Percentiles rank a stretch among this genome's conserved stretches.
phyloP scores from a whole-genome alignment of 2,888 invertebrate genomes.

The Steinernema carpocapsae region DNA sequence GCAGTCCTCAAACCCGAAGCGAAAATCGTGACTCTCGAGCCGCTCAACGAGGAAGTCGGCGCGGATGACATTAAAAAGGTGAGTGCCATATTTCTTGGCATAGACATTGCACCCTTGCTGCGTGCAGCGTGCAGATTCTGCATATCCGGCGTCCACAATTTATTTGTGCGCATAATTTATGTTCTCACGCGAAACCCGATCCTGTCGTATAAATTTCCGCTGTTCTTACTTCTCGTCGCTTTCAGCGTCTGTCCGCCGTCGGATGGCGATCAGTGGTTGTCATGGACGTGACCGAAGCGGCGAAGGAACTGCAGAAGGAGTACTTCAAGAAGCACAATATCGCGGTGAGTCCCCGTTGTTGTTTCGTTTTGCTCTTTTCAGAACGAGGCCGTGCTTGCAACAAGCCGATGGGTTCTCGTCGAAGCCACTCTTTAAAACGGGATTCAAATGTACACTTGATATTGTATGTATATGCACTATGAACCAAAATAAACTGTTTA shows the following conservation, averaged over 20 bases:
- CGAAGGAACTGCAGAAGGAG: slow-evolving; percentile 43
- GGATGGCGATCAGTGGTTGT: slow-evolving; percentile 37
- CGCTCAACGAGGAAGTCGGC: slow-evolving; percentile 43
- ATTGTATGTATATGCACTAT: not conserved
- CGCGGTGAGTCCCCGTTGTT: slow-evolving; percentile 30
- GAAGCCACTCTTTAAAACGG: slow-evolving; percentile 44
- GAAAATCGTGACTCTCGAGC: slow-evolving; percentile 50
- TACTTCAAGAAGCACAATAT: slow-evolving; percentile 51
- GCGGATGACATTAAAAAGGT: slow-evolving; percentile 42
- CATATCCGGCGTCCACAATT: not conserved
- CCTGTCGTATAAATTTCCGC: not conserved
- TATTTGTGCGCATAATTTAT: slow-evolving; percentile 24
- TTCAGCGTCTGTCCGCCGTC: slow-evolving; percentile 3
- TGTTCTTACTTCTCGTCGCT: too few relatives aligned
- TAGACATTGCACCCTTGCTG: not conserved
- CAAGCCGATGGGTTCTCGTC: slow-evolving; percentile 43
- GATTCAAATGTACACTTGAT: not conserved
- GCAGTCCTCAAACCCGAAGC: slow-evolving; percentile 47
- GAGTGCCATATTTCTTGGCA: not conserved
- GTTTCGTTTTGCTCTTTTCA: slow-evolving; percentile 39
- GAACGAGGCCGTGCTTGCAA: slow-evolving; percentile 35
- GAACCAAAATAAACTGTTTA: not conserved
- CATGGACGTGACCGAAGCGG: slow-evolving; percentile 47
- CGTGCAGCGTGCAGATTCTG: not conserved
- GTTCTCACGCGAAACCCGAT: slow-evolving; percentile 20